A percentile compares a stretch with the other conserved stretches of the same genome.
phyloP scores from a whole-genome alignment of 2,888 invertebrate genomes.

The Drosophila koepferae region DNA sequence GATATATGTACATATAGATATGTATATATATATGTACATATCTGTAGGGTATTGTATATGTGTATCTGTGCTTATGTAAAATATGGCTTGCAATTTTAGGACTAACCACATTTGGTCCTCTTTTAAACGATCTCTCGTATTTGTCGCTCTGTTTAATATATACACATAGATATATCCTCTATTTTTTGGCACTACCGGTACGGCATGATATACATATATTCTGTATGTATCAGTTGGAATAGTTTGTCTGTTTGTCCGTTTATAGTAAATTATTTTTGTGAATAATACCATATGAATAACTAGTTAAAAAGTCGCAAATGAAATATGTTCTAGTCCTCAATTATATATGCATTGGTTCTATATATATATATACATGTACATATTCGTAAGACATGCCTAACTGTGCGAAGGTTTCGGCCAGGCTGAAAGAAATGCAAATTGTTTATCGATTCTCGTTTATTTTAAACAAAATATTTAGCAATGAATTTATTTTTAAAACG shows the following conservation, averaged over 20 bases:
- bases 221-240: conserved; percentile 2
- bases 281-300: conserved; percentile 25
- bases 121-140: conserved; percentile 74
- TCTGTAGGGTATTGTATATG: conserved; percentile 1
- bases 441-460: conserved; percentile 53
- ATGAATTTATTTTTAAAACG: conserved; percentile 65
- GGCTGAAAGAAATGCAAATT: conserved; percentile 44
- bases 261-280: not conserved
- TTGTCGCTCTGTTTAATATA: conserved; percentile 64
- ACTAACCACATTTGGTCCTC: conserved; percentile 49
- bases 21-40: conserved; percentile 20
- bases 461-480: conserved; percentile 53
- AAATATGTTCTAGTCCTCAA: conserved; percentile 60
- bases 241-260: conserved; percentile 32
- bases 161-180: conserved; percentile 26
- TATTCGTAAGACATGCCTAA: conserved; percentile 47
- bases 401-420: conserved; percentile 43
- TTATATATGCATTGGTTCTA: conserved; percentile 12
- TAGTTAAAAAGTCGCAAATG: conserved; percentile 40
- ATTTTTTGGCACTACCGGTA: conserved; percentile 33
- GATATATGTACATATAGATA: conserved; percentile 18
- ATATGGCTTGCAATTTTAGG: conserved; percentile 67
- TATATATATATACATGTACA: not conserved
- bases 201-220: conserved; percentile 45
- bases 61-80: conserved; percentile 44